A percentile compares a stretch with the other conserved stretches of the same genome.
Conservation (phyloP, 2,888 invertebrate species). For the Dyspetes luteomarginatus region DNA sequence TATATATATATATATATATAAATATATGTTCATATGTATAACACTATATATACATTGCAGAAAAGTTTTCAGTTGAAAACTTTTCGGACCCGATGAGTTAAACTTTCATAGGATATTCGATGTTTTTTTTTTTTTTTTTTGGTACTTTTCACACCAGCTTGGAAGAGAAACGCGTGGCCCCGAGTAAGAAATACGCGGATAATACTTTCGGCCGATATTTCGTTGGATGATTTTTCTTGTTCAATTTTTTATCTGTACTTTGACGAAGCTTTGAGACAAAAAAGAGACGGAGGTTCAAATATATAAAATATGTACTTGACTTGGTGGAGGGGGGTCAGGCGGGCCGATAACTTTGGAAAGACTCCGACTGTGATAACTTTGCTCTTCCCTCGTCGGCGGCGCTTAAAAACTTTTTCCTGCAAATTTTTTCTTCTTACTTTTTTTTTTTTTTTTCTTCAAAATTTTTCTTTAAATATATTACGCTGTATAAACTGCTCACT, state of each 20-base stretch:
- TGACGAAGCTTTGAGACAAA: slow-evolving; percentile 21
- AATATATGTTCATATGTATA: slow-evolving; percentile 44
- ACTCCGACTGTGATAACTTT: slow-evolving; percentile 24
- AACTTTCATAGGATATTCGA: slow-evolving; percentile 52
- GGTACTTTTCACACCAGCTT: background rate
- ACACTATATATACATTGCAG: too few species aligned
- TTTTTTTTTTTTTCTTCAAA: slow-evolving; percentile 10
- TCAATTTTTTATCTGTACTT: slow-evolving; percentile 33
- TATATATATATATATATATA: background rate
- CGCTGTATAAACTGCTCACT: background rate
- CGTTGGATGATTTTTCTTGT: slow-evolving; percentile 28
- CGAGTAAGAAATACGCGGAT: slow-evolving; percentile 38
- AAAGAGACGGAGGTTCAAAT: slow-evolving; percentile 23
- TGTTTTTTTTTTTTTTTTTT: slow-evolving; percentile 13
- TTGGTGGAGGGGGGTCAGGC: background rate
- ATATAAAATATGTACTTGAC: slow-evolving; percentile 55
- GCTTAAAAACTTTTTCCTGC: slow-evolving; percentile 34
- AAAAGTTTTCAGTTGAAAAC: slow-evolving; percentile 52
- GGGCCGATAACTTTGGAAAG: slow-evolving; percentile 30
- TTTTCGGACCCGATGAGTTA: slow-evolving; percentile 55
- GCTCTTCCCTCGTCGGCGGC: slow-evolving; percentile 3
- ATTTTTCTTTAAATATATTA: slow-evolving; percentile 18
- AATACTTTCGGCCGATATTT: slow-evolving; percentile 49
- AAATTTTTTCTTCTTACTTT: background rate
- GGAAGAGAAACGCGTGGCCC: slow-evolving; percentile 20